phyloP scores from a whole-genome alignment of 2,797 vertebrate genomes.

The Adelosebastes latens region DNA sequence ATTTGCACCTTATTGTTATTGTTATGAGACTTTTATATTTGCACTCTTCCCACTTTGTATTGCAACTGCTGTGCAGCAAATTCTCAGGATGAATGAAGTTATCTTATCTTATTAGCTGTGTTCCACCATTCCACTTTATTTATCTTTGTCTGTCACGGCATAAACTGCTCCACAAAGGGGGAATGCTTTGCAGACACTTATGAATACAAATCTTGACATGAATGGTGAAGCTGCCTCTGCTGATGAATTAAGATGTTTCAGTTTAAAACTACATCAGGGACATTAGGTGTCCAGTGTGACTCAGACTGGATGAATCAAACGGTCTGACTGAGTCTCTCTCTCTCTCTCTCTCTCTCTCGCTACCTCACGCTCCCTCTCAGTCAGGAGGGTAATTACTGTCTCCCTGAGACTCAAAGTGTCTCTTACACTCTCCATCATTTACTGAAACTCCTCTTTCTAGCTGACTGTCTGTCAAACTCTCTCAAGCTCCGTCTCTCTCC shows the following conservation, averaged over 20 bases:
- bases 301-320: neutral
- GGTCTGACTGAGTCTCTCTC: neutral
- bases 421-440: constrained; percentile 23
- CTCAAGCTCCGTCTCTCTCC: neutral
- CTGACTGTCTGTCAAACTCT: constrained; percentile 2
- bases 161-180: neutral
- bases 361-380: constrained; percentile 12
- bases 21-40: neutral
- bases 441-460: constrained; percentile 8
- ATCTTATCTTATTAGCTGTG: neutral
- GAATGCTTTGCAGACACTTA: neutral
- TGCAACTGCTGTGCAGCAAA: neutral
- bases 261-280: neutral
- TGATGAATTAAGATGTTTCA: neutral
- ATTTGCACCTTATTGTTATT: neutral
- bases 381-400: constrained; percentile 37
- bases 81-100: neutral
- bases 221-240: neutral
- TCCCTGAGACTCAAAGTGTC: constrained; percentile 25
- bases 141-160: neutral
- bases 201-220: neutral
- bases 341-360: neutral
- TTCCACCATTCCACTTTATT: neutral
- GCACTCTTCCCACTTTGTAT: neutral
- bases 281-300: neutral